A percentile compares a stretch with the other conserved stretches of the same genome.
Evolutionary conservation across 1,140 invertebrate genomes (phyloP).

Genomic region (Procambarus virginalis): DNA sequence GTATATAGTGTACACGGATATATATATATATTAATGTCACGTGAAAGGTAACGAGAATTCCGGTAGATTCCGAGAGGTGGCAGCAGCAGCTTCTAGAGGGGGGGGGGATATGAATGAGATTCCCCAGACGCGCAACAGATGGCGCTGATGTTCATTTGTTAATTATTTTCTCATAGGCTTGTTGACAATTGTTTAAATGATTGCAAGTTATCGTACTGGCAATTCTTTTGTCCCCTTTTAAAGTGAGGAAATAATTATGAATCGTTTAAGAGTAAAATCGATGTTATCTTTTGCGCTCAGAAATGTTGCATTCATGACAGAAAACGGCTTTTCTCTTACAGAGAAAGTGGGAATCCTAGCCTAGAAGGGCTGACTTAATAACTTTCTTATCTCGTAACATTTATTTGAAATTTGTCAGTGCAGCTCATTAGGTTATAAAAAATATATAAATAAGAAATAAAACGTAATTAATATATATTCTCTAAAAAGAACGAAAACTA

Average conservation of each 20-base stretch:
- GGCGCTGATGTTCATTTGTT: slow-evolving; percentile 1
- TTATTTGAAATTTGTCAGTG: no score
- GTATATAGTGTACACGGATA: no score
- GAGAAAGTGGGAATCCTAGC: neutral
- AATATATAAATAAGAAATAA: no score
- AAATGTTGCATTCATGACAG: neutral
- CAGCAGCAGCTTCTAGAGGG: neutral
- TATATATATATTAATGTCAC: no score
- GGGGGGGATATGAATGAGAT: neutral
- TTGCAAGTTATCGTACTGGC: neutral
- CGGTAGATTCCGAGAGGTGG: slow-evolving; percentile 24
- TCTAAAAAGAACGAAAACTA: no score
- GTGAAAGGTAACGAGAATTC: neutral
- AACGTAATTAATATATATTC: no score
- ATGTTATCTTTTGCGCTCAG: no score
- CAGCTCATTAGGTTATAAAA: no score
- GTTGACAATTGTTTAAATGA: neutral
- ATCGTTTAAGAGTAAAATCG: neutral
- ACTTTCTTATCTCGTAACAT: no score
- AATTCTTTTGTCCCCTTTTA: neutral
- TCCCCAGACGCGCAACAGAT: slow-evolving; percentile 21
- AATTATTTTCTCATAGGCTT: neutral
- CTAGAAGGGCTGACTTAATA: neutral
- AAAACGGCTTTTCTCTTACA: neutral
- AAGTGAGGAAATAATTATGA: no score